Percentiles rank a stretch among this genome's conserved stretches.
Evolutionary conservation across 2,113 vertebrate genomes (phyloP).

Genomic region (Empidonax traillii): DNA sequence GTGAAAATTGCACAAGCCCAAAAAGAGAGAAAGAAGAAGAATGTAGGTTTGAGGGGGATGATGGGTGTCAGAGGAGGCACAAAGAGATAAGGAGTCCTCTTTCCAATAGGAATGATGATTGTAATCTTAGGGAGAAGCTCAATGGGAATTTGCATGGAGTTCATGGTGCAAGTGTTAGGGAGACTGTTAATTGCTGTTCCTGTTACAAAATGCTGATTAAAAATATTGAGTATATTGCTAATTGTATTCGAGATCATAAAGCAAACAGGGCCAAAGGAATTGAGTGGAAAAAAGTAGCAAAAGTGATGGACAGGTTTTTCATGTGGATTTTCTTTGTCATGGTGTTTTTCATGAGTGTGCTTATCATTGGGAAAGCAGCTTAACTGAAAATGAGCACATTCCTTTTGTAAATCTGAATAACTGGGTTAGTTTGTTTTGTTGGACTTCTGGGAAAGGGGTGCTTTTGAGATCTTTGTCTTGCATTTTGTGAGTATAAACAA

Average conservation of each 20-base stretch:
- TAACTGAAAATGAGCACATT: slow-evolving; percentile 46
- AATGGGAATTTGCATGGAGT: slow-evolving; percentile 61
- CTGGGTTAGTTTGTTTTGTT: background rate
- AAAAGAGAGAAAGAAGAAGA: slow-evolving; percentile 65
- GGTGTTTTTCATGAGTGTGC: slow-evolving; percentile 96
- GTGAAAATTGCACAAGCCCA: slow-evolving; percentile 87
- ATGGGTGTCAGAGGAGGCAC: background rate
- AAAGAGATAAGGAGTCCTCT: slow-evolving; percentile 44
- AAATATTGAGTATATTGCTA: slow-evolving; percentile 92
- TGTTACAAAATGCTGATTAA: slow-evolving; percentile 80
- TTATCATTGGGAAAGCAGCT: slow-evolving; percentile 90
- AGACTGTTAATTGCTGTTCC: slow-evolving; percentile 69
- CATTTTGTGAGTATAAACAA: background rate
- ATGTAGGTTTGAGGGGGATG: background rate
- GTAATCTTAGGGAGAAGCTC: slow-evolving; percentile 46
- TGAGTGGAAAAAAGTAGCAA: slow-evolving; percentile 97
- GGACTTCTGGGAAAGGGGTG: background rate
- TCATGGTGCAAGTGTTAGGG: slow-evolving; percentile 46
- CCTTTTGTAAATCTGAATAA: background rate
- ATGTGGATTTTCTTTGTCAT: slow-evolving; percentile 99
- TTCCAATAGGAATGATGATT: slow-evolving; percentile 24
- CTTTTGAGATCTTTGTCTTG: background rate
- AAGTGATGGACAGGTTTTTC: slow-evolving; percentile 98
- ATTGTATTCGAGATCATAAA: slow-evolving; percentile 89
- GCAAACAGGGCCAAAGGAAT: slow-evolving; percentile 86